These are phyloP conservation scores for Drosophila mayaguana DNA, from an alignment of 2,888 invertebrate species.

Conservation along the genomic window DNA sequence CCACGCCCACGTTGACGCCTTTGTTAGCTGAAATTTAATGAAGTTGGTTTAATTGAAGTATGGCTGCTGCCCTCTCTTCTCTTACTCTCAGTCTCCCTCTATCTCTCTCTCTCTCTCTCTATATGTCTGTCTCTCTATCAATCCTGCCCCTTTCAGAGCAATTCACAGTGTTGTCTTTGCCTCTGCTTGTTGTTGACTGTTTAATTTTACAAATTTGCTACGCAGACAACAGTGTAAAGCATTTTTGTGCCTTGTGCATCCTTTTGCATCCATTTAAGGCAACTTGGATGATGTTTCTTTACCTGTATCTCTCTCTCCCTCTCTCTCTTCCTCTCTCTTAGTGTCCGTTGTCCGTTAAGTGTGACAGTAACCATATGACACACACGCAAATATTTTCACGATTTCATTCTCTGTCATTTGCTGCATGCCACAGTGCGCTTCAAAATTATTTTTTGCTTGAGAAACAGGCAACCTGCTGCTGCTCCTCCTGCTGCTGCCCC, in stretches of 20 bases:
- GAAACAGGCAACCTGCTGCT: conserved; percentile 38
- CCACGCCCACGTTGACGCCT: conserved; percentile 68
- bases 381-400: conserved; percentile 85
- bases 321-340: background rate
- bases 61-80: conserved; percentile 59
- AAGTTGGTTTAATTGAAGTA: conserved; percentile 81
- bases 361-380: conserved; percentile 82
- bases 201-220: conserved; percentile 81
- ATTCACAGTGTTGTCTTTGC: conserved; percentile 41
- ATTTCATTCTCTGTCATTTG: conserved; percentile 84
- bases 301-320: conserved; percentile 3
- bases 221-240: conserved; percentile 71
- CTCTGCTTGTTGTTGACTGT: conserved; percentile 70
- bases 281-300: conserved; percentile 41
- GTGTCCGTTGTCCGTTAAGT: conserved; percentile 64
- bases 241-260: conserved; percentile 60
- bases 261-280: conserved; percentile 74
- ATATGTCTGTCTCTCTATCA: background rate
- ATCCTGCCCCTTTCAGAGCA: conserved; percentile 7
- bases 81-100: background rate
- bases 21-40: conserved; percentile 81
- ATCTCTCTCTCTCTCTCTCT: too few species aligned
- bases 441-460: conserved; percentile 76
- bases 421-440: conserved; percentile 84
- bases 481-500: conserved; percentile 13